Evolutionary conservation across 2,888 invertebrate genomes (phyloP), one percentile per base, ranked within the genome.

Genomic region (Rhingia campestris): DNA sequence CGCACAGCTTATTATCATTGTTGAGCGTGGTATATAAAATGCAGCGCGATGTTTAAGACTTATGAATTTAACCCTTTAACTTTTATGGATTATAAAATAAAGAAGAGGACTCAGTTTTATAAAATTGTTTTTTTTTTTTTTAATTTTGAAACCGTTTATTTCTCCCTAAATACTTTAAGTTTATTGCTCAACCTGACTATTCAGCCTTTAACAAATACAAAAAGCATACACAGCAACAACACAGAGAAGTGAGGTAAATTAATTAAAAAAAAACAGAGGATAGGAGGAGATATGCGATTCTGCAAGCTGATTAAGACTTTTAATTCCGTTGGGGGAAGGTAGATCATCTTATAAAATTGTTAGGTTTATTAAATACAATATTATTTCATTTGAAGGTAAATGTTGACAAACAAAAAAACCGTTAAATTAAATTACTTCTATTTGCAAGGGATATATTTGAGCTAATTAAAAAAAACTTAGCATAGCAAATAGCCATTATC

Each of bases 81-180:
- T 69, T 82, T 82, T 82, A 77, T 75, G 49, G 61, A 67, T 81
- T 76, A 66, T 54, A 72, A 63, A 37, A 35, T 41, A 41, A 58
- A 41, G 66, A 54, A 72, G 61, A 56, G 39, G 30, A 64, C 45
- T 45, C 54, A 56, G 56, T 9, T 69, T 79, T 64, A 79, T 73
- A 77, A 69, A 49, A 30, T 9, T 22, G 1, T 49, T 49, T 10
- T 30, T 30, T 49, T 49, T 69, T 77, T 73, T 81, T 79, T 77
- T 77, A 73, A 82, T 79, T 79, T 82, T 30, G 49, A 69, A 58
- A 69, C 73, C 67, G 41, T 76, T 77, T 81, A 64, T 69, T n/a
- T 22, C 43, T 53, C 49, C 47, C 56, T 39, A 49, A 49, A 33
- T 41, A 51, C 61, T 41, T 61, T 61, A 67, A 49, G 53, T n/a